These are phyloP conservation scores for Masticophis lateralis DNA, from an alignment of 2,797 vertebrate genomes.

Conservation along the genomic window DNA sequence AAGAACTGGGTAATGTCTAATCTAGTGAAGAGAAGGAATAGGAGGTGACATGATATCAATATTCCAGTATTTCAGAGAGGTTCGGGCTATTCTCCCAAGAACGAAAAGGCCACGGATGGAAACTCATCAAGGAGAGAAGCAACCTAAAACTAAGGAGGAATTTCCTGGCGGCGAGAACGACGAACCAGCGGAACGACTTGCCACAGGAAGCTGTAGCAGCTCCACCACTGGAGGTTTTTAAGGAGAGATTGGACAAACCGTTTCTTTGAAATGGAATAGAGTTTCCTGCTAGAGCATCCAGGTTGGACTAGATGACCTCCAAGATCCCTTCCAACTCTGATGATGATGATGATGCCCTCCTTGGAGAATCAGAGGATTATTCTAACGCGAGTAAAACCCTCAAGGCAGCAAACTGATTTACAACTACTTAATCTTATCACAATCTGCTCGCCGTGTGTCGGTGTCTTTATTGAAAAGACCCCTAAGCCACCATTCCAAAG, in stretches of 20 bases:
- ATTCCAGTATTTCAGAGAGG: background rate
- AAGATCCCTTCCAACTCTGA: background rate
- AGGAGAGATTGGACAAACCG: background rate
- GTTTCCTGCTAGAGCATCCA: background rate
- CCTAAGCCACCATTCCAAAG: too few relatives aligned
- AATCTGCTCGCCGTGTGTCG: background rate
- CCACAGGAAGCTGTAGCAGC: background rate
- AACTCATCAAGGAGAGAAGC: background rate
- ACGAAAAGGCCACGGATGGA: background rate
- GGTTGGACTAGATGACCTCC: background rate
- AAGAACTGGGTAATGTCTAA: background rate
- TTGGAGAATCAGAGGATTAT: background rate
- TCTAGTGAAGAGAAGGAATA: background rate
- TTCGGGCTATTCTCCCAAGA: background rate
- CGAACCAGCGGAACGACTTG: background rate
- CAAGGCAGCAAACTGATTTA: background rate
- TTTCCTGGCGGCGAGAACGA: background rate
- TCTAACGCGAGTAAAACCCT: background rate
- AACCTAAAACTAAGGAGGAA: background rate
- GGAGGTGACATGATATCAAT: background rate
- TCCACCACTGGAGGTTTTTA: background rate
- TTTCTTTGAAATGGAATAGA: background rate
- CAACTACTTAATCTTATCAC: background rate
- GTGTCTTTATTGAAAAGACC: background rate
- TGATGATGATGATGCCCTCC: background rate